Base-by-base conservation (phyloP, 2,888 invertebrate genomes). In the Metellina segmentata region DNA sequence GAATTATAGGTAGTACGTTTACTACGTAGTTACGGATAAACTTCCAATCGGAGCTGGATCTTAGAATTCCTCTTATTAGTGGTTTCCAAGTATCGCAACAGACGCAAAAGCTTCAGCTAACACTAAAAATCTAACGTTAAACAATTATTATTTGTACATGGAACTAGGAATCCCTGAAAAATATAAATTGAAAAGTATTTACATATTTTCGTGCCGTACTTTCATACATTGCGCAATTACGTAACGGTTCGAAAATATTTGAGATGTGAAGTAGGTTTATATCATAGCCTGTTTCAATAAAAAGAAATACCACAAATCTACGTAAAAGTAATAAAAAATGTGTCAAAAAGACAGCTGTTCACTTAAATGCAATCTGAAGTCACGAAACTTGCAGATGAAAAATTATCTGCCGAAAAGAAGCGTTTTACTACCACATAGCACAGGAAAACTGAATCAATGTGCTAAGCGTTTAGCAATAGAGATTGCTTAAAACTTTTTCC, bases 241-340 rank as follows among this genome's bases (percentile, higher is more conserved):
- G 9, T 61, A 61, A 61, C 61, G 61, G 13, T 61, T 16, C 9
- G 16, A 61, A 61, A 16, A 9, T 5, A 61, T 16, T 61, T 61
- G 13, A 61, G 61, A 61, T 61, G 61, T 61, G 61, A 61, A 61
- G 61, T 61, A 61, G 61, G 61, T 61, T 61, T 61, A 61, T 16
- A 61, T 11, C 61, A 61, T 61, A 61, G 16, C 61, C 61, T 61
- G 61, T 61, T 61, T 61, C 61, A 61, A 61, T 61, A 61, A 61
- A 61, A 61, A 61, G 61, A 61, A 61, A 61, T 61, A 61, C 61
- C 61, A 61, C 5, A 61, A 61, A 61, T 61, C 61, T 61, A 61
- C 61, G 61, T 61, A 61, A 61, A 61, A 61, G 61, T 61, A 61
- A 61, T 61, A 61, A 61, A 61, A 61, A 61, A 61, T 61, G 61